Evolutionary conservation across 1,140 invertebrate species (phyloP).

Genomic region (Drosophila aff.): DNA sequence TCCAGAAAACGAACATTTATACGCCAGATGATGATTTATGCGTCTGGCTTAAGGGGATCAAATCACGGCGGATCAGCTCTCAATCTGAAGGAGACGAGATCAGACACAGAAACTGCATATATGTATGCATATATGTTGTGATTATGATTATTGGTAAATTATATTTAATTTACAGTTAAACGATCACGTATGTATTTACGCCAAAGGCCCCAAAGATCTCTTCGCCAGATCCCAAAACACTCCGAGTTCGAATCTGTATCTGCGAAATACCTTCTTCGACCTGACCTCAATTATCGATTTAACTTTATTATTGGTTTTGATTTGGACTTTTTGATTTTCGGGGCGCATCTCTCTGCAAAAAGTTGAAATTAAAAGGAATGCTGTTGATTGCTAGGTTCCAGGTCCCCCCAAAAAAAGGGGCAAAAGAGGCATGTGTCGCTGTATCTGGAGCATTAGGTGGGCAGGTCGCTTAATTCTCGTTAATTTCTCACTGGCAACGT

Average conservation of each 20-base stretch:
- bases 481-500: constrained; percentile 72
- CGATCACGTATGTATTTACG: constrained; percentile 80
- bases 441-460: constrained; percentile 62
- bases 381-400: constrained; percentile 70
- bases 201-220: constrained; percentile 46
- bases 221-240: constrained; percentile 20
- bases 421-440: constrained; percentile 45
- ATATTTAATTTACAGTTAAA: constrained; percentile 85
- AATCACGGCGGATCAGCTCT: constrained; percentile 53
- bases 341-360: constrained; percentile 54
- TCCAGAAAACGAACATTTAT: constrained; percentile 41
- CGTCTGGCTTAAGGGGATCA: constrained; percentile 76
- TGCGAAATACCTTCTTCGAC: constrained; percentile 31
- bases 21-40: constrained; percentile 71
- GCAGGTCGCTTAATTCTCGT: constrained; percentile 77
- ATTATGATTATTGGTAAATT: constrained; percentile 85
- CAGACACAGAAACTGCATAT: constrained; percentile 58
- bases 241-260: constrained; percentile 1
- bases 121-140: constrained; percentile 54
- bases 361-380: constrained; percentile 82
- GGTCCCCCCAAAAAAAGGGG: constrained; percentile 2
- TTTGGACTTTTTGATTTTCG: constrained; percentile 71
- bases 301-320: constrained; percentile 85
- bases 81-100: constrained; percentile 40
- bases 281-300: constrained; percentile 85